phyloP scores from a whole-genome alignment of 2,113 vertebrate species.

The Oncorhynchus gorbuscha region DNA sequence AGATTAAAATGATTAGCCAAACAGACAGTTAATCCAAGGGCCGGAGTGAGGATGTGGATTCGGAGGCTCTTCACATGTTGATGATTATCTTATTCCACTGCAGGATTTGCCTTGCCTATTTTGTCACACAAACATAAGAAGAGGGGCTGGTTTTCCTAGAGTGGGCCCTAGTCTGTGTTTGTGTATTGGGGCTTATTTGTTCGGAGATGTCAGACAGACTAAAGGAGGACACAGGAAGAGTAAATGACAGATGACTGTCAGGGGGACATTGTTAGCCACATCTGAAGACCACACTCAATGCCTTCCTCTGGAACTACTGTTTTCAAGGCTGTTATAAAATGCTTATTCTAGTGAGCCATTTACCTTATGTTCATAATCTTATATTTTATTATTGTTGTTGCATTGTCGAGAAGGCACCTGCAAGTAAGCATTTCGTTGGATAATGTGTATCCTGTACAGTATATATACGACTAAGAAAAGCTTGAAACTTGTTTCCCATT shows the following conservation, averaged over 20 bases:
- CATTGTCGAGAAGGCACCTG: no score
- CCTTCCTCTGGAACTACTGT: slow-evolving; percentile 3
- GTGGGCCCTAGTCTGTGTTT: slow-evolving; percentile 57
- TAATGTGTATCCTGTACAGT: no score
- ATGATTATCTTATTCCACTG: slow-evolving; percentile 88
- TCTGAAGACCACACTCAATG: slow-evolving; percentile 13
- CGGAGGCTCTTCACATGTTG: slow-evolving; percentile 85
- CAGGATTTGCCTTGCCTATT: slow-evolving; percentile 83
- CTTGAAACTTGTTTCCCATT: no score
- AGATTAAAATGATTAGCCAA: slow-evolving; percentile 88
- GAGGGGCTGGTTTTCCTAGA: slow-evolving; percentile 72
- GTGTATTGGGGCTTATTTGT: slow-evolving; percentile 79
- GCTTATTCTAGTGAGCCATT: background rate
- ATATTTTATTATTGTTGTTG: no score
- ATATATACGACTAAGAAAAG: no score
- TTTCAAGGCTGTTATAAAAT: background rate
- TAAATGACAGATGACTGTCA: slow-evolving; percentile 75
- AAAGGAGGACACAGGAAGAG: slow-evolving; percentile 74
- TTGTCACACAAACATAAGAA: slow-evolving; percentile 90
- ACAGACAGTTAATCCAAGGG: slow-evolving; percentile 78
- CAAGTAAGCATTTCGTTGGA: no score
- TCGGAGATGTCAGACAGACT: slow-evolving; percentile 80
- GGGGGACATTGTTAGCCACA: slow-evolving; percentile 19
- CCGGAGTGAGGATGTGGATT: slow-evolving; percentile 82
- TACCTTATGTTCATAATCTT: no score